Evolutionary conservation across 2,113 vertebrate genomes (phyloP), one percentile per base, ranked within the genome.

Genomic region (Esox niger): DNA sequence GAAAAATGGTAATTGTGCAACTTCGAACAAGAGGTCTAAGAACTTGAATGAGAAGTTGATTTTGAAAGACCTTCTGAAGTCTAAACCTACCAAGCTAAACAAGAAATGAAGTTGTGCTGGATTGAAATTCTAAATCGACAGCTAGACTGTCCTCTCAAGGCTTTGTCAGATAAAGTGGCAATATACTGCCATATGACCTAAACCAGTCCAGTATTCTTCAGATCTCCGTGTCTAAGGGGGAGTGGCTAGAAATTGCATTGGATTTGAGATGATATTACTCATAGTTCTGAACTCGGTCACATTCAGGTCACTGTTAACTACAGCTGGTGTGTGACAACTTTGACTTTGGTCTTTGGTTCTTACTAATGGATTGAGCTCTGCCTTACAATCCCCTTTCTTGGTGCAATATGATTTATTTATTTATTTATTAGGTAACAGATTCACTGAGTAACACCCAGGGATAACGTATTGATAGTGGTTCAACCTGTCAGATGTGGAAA

Each of bases 41-140:
- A 58, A 23, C 27, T 13, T 17, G 7, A 23, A 29, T 20, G 62
- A 75, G 11, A 63, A 75, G n/a, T 75, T 55, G 66, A 4, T 65
- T 15, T 67, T 55, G 9, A 66, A 63, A 15, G 68, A 63, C 68
- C 68, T 74, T 6, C 69, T 73, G 11, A 84, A 79, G 62, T 71
- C 76, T 17, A 61, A 32, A 32, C 70, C 72, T 25, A 31, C 69
- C 38, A 79, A 71, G 68, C 71, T 59, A 60, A 52, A n/a, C 58
- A 69, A 60, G 47, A 72, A 66, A 30, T 55, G 32, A 56, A 25
- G 4, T 29, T 10, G 20, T 4, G 27, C 55, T 21, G 47, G 17
- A 20, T n/a, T 11, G 21, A 7, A n/a, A 23, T 52, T n/a, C 13
- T 17, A 17, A 43, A 43, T 15, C 13, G 35, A 43, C 35, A 43